Evolutionary conservation across 2,797 vertebrate genomes (phyloP).

Genomic region (Psittacula derbiana): DNA sequence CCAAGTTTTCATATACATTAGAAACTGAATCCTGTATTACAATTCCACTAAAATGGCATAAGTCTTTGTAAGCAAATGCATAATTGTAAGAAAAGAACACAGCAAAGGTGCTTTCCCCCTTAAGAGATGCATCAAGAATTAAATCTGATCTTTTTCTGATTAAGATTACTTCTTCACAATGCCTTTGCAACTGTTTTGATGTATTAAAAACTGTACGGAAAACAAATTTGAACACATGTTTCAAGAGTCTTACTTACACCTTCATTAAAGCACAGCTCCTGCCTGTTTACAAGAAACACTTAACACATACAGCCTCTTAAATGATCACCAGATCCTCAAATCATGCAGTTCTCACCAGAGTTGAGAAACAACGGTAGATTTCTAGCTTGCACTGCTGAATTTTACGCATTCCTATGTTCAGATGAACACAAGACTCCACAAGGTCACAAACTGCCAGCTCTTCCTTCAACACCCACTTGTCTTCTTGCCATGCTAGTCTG

Average conservation of each 20-base stretch:
- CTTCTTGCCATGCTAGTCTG: neutral
- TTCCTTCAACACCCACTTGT: neutral
- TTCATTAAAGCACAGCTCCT: neutral
- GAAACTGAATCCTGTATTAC: neutral
- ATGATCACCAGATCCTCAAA: neutral
- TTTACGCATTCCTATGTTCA: neutral
- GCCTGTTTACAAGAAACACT: neutral
- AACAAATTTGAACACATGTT: neutral
- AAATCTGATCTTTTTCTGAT: neutral
- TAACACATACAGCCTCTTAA: neutral
- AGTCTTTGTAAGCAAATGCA: neutral
- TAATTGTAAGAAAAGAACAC: neutral
- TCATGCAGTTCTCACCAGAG: neutral
- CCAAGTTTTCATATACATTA: accelerated
- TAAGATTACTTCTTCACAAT: neutral
- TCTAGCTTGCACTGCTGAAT: neutral
- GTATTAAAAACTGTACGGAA: neutral
- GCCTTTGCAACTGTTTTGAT: neutral
- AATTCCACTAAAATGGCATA: neutral
- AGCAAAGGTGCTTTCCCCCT: neutral
- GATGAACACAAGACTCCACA: accelerated
- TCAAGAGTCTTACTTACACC: neutral
- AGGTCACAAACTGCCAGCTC: neutral
- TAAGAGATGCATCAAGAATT: neutral
- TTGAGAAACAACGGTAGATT: neutral